Conservation (phyloP, 2,888 invertebrate genomes). For the Hirudinaria manillensis region DNA sequence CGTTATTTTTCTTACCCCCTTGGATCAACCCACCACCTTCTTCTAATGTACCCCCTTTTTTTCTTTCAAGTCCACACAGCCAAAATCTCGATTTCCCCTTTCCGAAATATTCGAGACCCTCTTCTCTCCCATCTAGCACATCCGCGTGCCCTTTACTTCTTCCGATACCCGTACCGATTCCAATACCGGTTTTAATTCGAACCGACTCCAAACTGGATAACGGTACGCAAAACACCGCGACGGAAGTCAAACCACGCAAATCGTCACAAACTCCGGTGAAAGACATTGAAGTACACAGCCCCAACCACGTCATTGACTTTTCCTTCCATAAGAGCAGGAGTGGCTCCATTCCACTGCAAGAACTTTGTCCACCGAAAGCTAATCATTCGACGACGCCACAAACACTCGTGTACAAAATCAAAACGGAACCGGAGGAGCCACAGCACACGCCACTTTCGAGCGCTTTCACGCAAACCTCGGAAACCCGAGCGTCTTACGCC, state of each 20-base stretch:
- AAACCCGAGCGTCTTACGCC: constrained; percentile 42
- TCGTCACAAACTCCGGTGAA: neutral
- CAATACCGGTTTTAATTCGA: constrained; percentile 10
- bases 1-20: neutral
- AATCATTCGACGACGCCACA: neutral
- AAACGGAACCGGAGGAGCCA: constrained; percentile 3
- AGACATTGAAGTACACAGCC: neutral
- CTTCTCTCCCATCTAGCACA: constrained; percentile 28
- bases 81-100: neutral
- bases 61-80: neutral
- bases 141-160: constrained; percentile 20
- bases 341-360: too few species aligned
- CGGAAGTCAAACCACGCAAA: neutral
- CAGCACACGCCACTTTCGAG: neutral
- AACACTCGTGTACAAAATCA: neutral
- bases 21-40: neutral
- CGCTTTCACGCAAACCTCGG: neutral
- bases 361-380: neutral
- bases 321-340: constrained; percentile 9
- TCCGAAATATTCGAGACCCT: constrained; percentile 1
- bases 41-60: neutral
- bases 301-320: constrained; percentile 23
- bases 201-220: neutral
- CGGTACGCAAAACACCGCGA: neutral
- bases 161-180: constrained; percentile 25